Percentiles rank a stretch among this genome's conserved stretches.
Conservation (phyloP, 2,797 vertebrate species). For the Ciconia nigra region DNA sequence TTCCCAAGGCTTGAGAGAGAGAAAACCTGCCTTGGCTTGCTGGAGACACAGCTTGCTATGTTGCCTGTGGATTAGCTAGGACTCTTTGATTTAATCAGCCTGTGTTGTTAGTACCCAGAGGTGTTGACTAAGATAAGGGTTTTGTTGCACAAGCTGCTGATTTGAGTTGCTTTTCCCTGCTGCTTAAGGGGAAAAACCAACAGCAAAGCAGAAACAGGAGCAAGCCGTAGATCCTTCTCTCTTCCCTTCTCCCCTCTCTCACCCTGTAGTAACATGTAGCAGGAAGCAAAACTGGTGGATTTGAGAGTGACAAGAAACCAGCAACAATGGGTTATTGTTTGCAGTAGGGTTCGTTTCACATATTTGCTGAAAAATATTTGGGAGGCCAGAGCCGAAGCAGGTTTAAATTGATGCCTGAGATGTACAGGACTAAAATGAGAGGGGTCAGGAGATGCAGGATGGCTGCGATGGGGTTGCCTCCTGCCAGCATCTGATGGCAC, state of each 20-base stretch:
- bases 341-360: not conserved
- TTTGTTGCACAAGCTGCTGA: not conserved
- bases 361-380: not conserved
- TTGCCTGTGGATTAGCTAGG: not conserved
- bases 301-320: not conserved
- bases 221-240: not conserved
- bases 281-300: not conserved
- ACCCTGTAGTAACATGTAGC: not conserved
- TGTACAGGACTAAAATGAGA: not conserved
- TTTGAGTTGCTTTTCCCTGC: not conserved
- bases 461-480: not conserved
- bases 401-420: not conserved
- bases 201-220: not conserved
- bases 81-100: slow-evolving; percentile 1
- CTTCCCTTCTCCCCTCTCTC: not conserved
- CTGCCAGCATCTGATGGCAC: not conserved
- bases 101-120: not conserved
- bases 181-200: not conserved
- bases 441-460: not conserved
- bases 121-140: not conserved
- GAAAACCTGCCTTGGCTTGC: not conserved
- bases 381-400: not conserved
- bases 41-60: not conserved
- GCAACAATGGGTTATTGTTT: not conserved
- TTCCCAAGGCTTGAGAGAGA: not conserved